A percentile compares a stretch with the other conserved stretches of the same genome.
Conservation (phyloP, 2,797 vertebrate species). For the Gymnoscopelus braueri region DNA sequence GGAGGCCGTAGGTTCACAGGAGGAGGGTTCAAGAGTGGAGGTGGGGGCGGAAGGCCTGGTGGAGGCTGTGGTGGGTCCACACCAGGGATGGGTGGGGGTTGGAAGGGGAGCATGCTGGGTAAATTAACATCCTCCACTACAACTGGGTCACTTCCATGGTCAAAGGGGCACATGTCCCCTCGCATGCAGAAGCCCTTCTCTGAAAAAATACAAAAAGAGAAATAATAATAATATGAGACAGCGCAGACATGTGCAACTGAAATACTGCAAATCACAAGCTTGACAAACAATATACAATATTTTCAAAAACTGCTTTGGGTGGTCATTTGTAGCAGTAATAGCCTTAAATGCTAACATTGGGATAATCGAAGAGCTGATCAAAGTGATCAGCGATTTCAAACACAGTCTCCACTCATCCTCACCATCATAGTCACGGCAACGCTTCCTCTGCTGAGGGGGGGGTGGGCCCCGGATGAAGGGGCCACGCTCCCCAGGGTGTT, state of each 20-base stretch:
- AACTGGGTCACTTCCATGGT: constrained; percentile 97
- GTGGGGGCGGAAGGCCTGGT: constrained; percentile 91
- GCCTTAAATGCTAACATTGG: too few relatives aligned
- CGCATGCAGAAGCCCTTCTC: constrained; percentile 99
- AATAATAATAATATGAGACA: not conserved
- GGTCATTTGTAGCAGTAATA: not conserved
- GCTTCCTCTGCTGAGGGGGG: constrained; percentile 90
- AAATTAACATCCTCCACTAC: constrained; percentile 97
- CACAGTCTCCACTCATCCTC: constrained; percentile 42
- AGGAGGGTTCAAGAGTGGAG: constrained; percentile 88
- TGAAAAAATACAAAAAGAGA: constrained; percentile 68
- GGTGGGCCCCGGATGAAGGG: constrained; percentile 87
- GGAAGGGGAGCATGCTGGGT: constrained; percentile 94
- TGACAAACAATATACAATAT: not conserved
- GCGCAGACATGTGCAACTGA: constrained; percentile 1
- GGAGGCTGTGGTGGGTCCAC: constrained; percentile 91
- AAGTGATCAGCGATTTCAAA: not conserved
- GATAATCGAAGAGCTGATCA: not conserved
- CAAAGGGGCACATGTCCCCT: constrained; percentile 97
- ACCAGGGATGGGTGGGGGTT: constrained; percentile 91
- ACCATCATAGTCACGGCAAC: constrained; percentile 98
- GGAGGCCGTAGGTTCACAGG: constrained; percentile 94
- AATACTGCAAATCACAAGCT: not conserved
- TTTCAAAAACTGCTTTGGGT: not conserved
- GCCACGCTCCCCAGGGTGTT: constrained; percentile 88